These are phyloP conservation scores for Albula glossodonta DNA, from an alignment of 2,113 vertebrate genomes.

Conservation along the genomic window DNA sequence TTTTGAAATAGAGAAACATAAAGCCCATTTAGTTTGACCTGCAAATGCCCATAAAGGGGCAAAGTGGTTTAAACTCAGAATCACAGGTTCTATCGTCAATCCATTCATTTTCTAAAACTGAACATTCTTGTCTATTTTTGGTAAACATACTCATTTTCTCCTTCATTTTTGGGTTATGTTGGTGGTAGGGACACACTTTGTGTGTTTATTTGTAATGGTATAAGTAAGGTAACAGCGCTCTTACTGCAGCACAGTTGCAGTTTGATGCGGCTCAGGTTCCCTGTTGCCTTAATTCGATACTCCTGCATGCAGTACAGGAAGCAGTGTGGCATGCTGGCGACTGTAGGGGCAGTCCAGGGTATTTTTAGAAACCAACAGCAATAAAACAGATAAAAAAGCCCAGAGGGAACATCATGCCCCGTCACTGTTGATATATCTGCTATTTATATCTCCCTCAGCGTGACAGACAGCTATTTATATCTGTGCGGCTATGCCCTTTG, in stretches of 20 bases:
- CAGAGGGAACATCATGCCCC: not conserved
- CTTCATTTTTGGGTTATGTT: not conserved
- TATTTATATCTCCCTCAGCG: not conserved
- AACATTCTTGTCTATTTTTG: too few relatives aligned
- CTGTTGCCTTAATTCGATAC: not conserved
- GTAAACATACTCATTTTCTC: not conserved
- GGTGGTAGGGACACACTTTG: not conserved
- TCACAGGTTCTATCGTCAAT: too few relatives aligned
- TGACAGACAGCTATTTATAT: conserved; percentile 12
- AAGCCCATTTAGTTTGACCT: too few relatives aligned
- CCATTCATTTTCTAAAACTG: too few relatives aligned
- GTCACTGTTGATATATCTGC: conserved; percentile 15
- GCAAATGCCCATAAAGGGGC: too few relatives aligned
- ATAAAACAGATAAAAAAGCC: conserved; percentile 17
- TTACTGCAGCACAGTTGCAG: not conserved
- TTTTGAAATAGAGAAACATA: too few relatives aligned
- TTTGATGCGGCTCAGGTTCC: not conserved
- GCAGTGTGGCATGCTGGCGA: not conserved
- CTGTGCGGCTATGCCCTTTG: not conserved
- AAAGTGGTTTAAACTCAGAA: too few relatives aligned
- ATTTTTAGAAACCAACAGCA: conserved; percentile 25
- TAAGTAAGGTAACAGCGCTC: not conserved
- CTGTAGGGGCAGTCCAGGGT: not conserved
- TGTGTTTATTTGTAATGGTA: not conserved
- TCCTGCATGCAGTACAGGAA: not conserved